Evolutionary conservation across 2,888 invertebrate species (phyloP), one percentile per base, ranked within the genome.

Genomic region (Zaprionus bogoriensis): DNA sequence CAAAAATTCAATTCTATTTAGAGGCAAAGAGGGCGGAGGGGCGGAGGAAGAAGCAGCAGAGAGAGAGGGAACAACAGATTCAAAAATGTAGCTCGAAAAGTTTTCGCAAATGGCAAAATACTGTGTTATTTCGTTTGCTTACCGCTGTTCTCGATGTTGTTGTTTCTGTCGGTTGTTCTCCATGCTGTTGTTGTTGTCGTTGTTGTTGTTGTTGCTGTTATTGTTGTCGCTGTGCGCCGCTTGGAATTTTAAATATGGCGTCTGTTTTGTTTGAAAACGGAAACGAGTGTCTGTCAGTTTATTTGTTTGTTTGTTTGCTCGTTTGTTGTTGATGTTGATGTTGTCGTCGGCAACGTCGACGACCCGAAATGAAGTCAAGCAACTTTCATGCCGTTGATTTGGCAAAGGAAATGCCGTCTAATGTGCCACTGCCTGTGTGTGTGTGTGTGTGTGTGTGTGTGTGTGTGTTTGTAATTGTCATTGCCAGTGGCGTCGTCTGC

Each of bases 241-340:
- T 86, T 61, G 84, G 87, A 87, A 87, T 83, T 86, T 83, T 86
- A 83, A 83, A 83, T 83, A 87, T 87, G 83, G 83, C 83, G 83
- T 83, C 88, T 86, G 87, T 74, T 83, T 83, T 83, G 87, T 87
- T 87, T 83, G 72, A 74, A 83, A 83, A 77, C 87, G 83, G 83
- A 83, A 83, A 86, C 88, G 74, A 83, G 74, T 80, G 83, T 83
- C 83, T 83, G 88, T 83, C 87, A 76, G 84, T 77, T 84, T 77
- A 75, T 82, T 82, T 82, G 80, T 69, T 82, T 82, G 80, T 66
- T 73, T 74, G 87, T 69, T 68, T 67, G 62, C 53, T 66, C 63
- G 62, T 36, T 36, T 52, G 45, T 44, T 66, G 53, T 50, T 63
- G 65, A 57, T 61, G 71, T 57, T 66, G 48, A 39, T 54, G 52